Base-by-base conservation (phyloP, 2,113 vertebrate species). In the Ammospiza nelsoni region DNA sequence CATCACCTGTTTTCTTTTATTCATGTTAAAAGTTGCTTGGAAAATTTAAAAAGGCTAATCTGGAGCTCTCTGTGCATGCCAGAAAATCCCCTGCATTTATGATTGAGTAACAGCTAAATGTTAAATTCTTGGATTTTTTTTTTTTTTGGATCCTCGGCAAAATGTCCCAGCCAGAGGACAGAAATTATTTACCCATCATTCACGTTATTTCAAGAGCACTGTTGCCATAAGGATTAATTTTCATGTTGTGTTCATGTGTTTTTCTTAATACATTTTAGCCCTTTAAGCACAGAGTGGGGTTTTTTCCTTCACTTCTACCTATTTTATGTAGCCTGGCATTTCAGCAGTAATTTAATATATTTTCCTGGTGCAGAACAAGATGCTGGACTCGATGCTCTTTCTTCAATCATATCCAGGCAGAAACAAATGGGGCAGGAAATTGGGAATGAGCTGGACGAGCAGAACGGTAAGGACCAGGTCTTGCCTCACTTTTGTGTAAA, bases 341-440 rank as follows among this genome's bases (percentile, higher is more conserved):
- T 37, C 66, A 54, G 52, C 29, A 51, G 27, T 87, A 11, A 41
- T 54, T 71, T 11, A 21, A 9, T 51, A 0, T 90, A 5, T 86
- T 58, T 89, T 89, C 92, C 80, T 68, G 90, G 66, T 95, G 59
- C 97, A 99, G 99, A 98, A 62, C 99, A 99, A 97, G 99, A 99
- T n/a, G 98, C 98, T 59, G 99, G 99, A 46, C 98, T 99, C 1
- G 99, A 99, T 51, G 99, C 98, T 33, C 98, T 99, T 15, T 98
- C 99, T 61, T 98, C 98, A 6, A 98, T 99, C 96, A 98, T 99
- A 94, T 98, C 98, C 91, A 95, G 99, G 57, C 99, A 99, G 91
- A 99, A 99, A 90, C 98, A 98, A 55, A 99, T 99, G 99, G 99
- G 99, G 31, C 99, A 98, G 94, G 99, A 99, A 67, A 99, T 99